Evolutionary conservation across 2,888 invertebrate genomes (phyloP), one percentile per base, ranked within the genome.

Genomic region (Lucinisca nassula): DNA sequence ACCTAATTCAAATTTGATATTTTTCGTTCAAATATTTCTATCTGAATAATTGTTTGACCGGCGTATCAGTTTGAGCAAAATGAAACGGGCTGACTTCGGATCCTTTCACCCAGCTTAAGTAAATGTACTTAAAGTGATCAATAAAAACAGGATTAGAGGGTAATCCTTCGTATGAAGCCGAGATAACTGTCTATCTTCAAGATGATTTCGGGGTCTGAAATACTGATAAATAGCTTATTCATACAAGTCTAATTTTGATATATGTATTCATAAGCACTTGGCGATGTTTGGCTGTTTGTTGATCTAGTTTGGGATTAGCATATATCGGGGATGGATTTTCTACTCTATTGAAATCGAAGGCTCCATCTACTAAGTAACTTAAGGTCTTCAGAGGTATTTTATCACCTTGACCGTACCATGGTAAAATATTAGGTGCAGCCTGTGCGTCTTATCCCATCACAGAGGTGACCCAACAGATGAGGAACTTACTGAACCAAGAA

Each of bases 161-260:
- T 85, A 84, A 88, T 85, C 88, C 83, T 45, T 32, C 58, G 74
- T 83, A 79, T 51, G 40, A 61, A 30, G 75, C 30, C 58, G 73
- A 51, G 88, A 85, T 85, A 78, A 35, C 81, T 81, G 81, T 88
- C 83, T 88, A 79, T 83, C 82, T 85, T 85, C 55, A 55, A 81
- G 75, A 84, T 84, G 76, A 82, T 84, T 86, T 85, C 27, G 32
- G 40, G 77, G 82, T 79, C 78, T 37, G 76, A 78, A 83, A 74
- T 80, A 38, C 82, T 77, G 89, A 89, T 89, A 89, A 84, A 89
- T 89, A 76, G 84, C 86, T 89, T 89, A 82, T 82, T 86, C 78
- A 89, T 88, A 78, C 82, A 83, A 83, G 79, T 83, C 83, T 78
- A 86, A 89, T 89, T 84, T 86, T 85, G 86, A 84, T 89, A 84